phyloP scores from a whole-genome alignment of 37 sponge, comb jelly and placozoan genomes.

The Ianthella basta region DNA sequence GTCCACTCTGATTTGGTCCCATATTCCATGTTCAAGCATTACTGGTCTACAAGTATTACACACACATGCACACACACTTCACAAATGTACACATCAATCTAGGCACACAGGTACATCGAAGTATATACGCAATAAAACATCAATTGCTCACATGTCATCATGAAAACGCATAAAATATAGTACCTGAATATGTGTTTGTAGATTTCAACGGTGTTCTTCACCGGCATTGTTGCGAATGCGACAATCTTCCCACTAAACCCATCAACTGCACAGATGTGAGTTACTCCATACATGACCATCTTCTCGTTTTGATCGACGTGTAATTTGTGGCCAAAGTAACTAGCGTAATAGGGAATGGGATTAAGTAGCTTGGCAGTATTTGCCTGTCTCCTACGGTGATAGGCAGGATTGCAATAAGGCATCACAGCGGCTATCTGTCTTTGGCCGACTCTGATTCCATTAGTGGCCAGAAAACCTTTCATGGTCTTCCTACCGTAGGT shows the following conservation, averaged over 20 bases:
- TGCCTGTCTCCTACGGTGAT: too few species aligned
- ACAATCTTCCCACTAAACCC: slow-evolving; percentile 62
- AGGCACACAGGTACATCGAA: too few species aligned
- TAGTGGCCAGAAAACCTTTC: slow-evolving; percentile 41
- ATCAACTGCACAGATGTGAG: slow-evolving; percentile 54
- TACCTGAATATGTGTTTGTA: slow-evolving; percentile 40
- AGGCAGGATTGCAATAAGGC: background rate
- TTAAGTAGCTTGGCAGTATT: too few species aligned
- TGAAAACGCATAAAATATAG: too few species aligned
- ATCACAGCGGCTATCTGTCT: slow-evolving; percentile 27
- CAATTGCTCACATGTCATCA: too few species aligned
- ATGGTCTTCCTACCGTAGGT: slow-evolving; percentile 51
- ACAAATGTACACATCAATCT: too few species aligned
- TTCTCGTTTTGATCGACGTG: slow-evolving; percentile 70
- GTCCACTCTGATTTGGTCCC: too few species aligned
- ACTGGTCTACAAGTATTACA: too few species aligned
- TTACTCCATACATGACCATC: slow-evolving; percentile 66
- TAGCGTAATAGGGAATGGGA: slow-evolving; percentile 58
- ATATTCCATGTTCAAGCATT: too few species aligned
- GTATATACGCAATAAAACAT: too few species aligned
- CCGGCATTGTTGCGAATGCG: slow-evolving; percentile 42
- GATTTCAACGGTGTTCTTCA: slow-evolving; percentile 51
- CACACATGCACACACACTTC: too few species aligned
- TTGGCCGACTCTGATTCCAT: slow-evolving; percentile 26
- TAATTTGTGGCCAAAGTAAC: slow-evolving; percentile 67